A percentile compares a stretch with the other conserved stretches of the same genome.
These are phyloP conservation scores for Panopea generosa DNA, from an alignment of 2,888 invertebrate genomes.

Conservation along the genomic window DNA sequence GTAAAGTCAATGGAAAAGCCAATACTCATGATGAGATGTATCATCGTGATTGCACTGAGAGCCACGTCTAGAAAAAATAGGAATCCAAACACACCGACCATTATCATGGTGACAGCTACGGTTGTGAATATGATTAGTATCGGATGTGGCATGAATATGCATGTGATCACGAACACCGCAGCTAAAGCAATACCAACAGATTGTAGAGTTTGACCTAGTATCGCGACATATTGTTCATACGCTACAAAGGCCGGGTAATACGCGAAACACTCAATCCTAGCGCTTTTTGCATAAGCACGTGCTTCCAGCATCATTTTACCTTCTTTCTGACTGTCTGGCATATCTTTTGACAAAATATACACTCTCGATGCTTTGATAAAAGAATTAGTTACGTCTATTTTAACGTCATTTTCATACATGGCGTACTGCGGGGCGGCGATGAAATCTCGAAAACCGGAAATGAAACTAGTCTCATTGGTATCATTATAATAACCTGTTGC, in stretches of 20 bases:
- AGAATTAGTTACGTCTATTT: constrained; percentile 41
- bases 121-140: too few species aligned
- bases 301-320: constrained; percentile 71
- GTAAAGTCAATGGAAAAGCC: too few species aligned
- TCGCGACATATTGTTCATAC: too few species aligned
- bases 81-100: too few species aligned
- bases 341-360: constrained; percentile 94
- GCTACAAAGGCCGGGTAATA: constrained; percentile 69
- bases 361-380: constrained; percentile 91
- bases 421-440: constrained; percentile 25
- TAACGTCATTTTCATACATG: constrained; percentile 66
- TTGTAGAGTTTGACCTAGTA: too few species aligned
- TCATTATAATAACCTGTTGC: constrained; percentile 12
- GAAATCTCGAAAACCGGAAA: constrained; percentile 30
- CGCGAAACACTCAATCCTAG: constrained; percentile 66
- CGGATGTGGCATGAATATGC: too few species aligned
- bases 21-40: too few species aligned
- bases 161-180: too few species aligned
- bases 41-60: too few species aligned
- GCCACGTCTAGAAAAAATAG: too few species aligned
- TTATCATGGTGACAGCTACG: too few species aligned
- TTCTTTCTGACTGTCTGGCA: constrained; percentile 89
- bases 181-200: too few species aligned
- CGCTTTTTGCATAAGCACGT: constrained; percentile 66
- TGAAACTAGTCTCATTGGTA: constrained; percentile 18